Evolutionary conservation across 2,797 vertebrate species (phyloP).

Genomic region (Tenualosa thibaudeaui): DNA sequence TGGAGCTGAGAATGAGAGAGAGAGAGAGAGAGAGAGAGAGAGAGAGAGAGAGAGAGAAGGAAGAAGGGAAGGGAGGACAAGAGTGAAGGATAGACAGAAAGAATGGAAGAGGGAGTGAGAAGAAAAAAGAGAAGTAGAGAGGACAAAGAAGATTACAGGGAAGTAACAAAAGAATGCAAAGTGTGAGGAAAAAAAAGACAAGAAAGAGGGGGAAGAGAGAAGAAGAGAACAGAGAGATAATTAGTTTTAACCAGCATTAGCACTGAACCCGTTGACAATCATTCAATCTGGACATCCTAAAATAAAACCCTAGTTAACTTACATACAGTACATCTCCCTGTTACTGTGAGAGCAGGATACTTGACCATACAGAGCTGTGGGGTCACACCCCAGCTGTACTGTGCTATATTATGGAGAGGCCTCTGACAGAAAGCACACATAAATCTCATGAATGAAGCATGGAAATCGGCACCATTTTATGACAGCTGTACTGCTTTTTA

Average conservation of each 20-base stretch:
- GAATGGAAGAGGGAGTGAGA: not conserved
- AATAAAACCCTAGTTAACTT: not conserved
- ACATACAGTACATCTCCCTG: not conserved
- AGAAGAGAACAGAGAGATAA: not conserved
- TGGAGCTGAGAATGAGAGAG: conserved; percentile 76
- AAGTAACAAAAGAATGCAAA: not conserved
- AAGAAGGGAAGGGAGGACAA: not conserved
- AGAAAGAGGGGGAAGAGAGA: not conserved
- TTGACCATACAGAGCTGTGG: not conserved
- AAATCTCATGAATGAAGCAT: not conserved
- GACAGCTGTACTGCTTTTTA: not conserved
- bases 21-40: not conserved
- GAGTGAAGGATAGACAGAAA: not conserved
- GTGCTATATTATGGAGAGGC: not conserved
- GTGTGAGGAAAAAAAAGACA: not conserved
- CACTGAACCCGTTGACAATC: not conserved
- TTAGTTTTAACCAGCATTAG: too few relatives aligned
- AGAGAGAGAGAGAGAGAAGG: not conserved
- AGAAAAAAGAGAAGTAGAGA: not conserved
- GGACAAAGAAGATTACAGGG: not conserved
- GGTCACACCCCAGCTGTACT: not conserved
- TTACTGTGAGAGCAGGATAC: not conserved
- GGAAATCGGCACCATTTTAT: not conserved
- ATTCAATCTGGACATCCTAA: not conserved
- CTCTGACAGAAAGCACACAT: not conserved